Evolutionary conservation across 2,113 vertebrate genomes (phyloP), one percentile per base, ranked within the genome.

Genomic region (Malurus alboscapulatus): DNA sequence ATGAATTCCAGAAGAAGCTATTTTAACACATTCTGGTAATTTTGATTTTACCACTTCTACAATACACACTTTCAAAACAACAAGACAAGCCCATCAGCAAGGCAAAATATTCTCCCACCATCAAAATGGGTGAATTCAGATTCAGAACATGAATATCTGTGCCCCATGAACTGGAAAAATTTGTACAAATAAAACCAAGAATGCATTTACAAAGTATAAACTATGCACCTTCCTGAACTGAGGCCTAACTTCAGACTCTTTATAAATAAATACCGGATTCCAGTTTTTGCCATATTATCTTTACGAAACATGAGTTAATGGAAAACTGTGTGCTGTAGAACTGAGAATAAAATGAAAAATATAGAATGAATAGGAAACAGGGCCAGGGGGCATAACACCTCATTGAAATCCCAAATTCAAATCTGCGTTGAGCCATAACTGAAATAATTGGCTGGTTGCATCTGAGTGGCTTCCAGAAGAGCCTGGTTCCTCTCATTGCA

Each of bases 361-460:
- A 77, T 21, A 57, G 83, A 80, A 30, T 51, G 48, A 94, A 53
- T 1, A 81, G 58, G 78, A 84, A 90, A 81, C 34, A 55, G 73
- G 65, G 58, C 84, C 50, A 75, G 21, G n/a, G 76, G 68, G 13
- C 40, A 45, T 54, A 77, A 88, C 85, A 50, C 24, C 25, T 88
- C 50, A 80, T 68, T 45, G 44, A 93, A 92, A 93, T 75, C 50
- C 54, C 61, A 17, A 78, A 75, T 78, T 79, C 61, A 89, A 51
- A 82, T 45, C 55, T 58, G 40, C 66, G 73, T 54, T 68, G 87
- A 88, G 26, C 87, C 69, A 54, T 21, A 38, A 84, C 73, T 76
- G 71, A 92, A 84, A 76, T 82, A 40, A 78, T 66, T 50, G 47
- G 32, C 57, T 75, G 80, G 29, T 95, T 92, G 87, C 61, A 87